phyloP scores from a whole-genome alignment of 2,888 invertebrate species.

The Apotomis capreana region DNA sequence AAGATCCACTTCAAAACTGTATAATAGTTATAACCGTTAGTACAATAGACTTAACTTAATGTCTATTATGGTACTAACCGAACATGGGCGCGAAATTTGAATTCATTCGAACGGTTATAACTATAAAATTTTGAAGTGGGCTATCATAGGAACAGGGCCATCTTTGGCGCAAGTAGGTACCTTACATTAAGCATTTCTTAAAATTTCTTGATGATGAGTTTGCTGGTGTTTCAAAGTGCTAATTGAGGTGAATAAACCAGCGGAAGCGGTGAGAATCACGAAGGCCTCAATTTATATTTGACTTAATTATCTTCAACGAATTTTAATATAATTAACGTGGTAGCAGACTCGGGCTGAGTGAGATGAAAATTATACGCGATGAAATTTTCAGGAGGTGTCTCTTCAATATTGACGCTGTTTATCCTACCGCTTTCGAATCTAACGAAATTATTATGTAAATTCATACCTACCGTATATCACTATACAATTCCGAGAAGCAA shows the following conservation, averaged over 20 bases:
- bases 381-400: not conserved
- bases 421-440: not conserved
- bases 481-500: not conserved
- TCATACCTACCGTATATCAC: not conserved
- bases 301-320: not conserved
- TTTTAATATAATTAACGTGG: not conserved
- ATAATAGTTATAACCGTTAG: too few relatives aligned
- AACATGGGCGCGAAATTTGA: too few relatives aligned
- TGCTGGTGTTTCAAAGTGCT: not conserved
- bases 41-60: too few relatives aligned
- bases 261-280: not conserved
- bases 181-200: too few relatives aligned
- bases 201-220: too few relatives aligned
- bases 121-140: too few relatives aligned
- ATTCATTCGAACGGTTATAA: too few relatives aligned
- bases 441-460: not conserved
- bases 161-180: too few relatives aligned
- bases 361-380: not conserved
- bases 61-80: too few relatives aligned
- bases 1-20: too few relatives aligned
- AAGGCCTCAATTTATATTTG: not conserved
- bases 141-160: too few relatives aligned
- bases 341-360: not conserved
- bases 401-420: not conserved
- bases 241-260: not conserved